These are phyloP conservation scores for Lates calcarifer DNA, from an alignment of 2,113 vertebrate species.

Conservation along the genomic window DNA sequence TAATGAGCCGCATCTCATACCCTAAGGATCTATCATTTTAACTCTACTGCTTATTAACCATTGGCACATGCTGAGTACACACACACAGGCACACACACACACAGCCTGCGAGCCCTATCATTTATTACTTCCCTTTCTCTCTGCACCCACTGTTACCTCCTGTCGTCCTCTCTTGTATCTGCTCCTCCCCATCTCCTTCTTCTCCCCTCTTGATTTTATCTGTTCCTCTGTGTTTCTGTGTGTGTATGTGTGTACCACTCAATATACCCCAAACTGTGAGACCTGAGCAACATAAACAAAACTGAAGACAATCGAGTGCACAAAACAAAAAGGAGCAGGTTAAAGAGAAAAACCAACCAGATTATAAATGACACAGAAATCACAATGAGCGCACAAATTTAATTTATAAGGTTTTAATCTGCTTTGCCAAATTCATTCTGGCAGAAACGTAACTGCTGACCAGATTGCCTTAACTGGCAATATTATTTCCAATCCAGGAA, in stretches of 20 bases:
- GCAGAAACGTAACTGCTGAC: neutral
- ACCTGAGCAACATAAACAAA: conserved; percentile 5
- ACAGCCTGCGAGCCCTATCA: conserved; percentile 14
- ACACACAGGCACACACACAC: conserved; percentile 28
- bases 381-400: neutral
- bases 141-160: conserved; percentile 42
- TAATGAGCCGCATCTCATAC: conserved; percentile 67
- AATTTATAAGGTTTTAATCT: neutral
- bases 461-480: no score
- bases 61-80: conserved; percentile 41
- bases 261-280: conserved; percentile 22
- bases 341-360: neutral
- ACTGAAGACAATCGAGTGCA: neutral
- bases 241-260: neutral
- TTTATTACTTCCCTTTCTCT: conserved; percentile 35
- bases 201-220: neutral
- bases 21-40: conserved; percentile 57
- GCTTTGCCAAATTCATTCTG: neutral
- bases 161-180: neutral
- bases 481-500: no score
- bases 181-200: neutral
- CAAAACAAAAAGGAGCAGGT: neutral
- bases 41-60: conserved; percentile 64
- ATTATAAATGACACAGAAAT: neutral
- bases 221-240: neutral